Evolutionary conservation across 1,140 invertebrate genomes (phyloP), one percentile per base, ranked within the genome.

Genomic region (Gonioctena quinquepunctata): DNA sequence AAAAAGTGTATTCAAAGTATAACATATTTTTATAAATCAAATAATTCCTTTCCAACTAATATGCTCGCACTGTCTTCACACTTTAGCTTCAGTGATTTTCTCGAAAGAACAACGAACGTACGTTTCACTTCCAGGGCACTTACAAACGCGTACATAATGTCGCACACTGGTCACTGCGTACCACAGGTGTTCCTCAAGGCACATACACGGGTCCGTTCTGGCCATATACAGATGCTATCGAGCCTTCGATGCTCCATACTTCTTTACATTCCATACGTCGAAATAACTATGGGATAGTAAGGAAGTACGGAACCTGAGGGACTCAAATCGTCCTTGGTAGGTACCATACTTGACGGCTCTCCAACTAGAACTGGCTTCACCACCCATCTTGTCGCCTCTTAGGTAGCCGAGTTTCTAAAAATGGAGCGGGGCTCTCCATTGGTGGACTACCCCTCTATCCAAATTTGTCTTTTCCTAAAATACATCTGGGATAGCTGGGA

Each of bases 201-300:
- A 69, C 67, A 27, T 11, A 22, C 61, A 66, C 52, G 13, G 28
- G 21, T 18, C 21, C 68, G 22, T n/a, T 48, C 8, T 33, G n/a
- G n/a, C 13, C 6, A 25, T n/a, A 61, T 57, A 1, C 48, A 8
- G 63, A 19, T 22, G 50, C 22, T 16, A 33, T 26, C 57, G 21
- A 49, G 72, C 27, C 83, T 79, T 79, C 84, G 85, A 85, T 83
- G 90, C 92, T 94, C 93, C 93, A 95, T 95, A 95, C 93, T 96
- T 96, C 93, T 95, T 95, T 95, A 96, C 94, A 96, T 96, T 96
- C 94, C 94, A 96, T 95, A 96, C 83, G 89, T 81, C 83, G 87
- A 86, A 86, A 87, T 83, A 86, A 92, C 92, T 95, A 95, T 94
- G 93, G 93, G 93, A 94, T 66, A 93, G 93, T 93, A 94, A 94